Evolutionary conservation across 2,797 vertebrate genomes (phyloP).

Genomic region (Pygocentrus nattereri): DNA sequence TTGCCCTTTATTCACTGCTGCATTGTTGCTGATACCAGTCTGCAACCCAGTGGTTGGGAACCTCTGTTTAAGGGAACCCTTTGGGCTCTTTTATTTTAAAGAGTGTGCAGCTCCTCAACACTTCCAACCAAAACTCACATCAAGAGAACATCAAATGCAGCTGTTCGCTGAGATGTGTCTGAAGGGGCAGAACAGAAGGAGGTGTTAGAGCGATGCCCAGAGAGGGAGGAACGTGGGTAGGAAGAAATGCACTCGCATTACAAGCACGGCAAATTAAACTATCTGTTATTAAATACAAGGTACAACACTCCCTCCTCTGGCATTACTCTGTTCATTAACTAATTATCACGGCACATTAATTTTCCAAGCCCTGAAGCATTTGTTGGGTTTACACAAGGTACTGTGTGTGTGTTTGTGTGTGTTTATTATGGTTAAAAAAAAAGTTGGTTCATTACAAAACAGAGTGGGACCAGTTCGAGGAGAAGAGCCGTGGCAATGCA

Average conservation of each 20-base stretch:
- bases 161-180: constrained; percentile 51
- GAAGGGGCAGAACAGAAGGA: constrained; percentile 56
- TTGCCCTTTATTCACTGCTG: no score
- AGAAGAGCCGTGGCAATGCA: constrained; percentile 54
- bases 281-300: constrained; percentile 77
- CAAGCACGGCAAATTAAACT: constrained; percentile 66
- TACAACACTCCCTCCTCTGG: constrained; percentile 74
- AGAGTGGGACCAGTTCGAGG: constrained; percentile 59
- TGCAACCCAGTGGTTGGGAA: no score
- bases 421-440: constrained; percentile 50
- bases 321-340: constrained; percentile 73
- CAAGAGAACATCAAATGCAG: constrained; percentile 22
- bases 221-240: constrained; percentile 56
- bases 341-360: constrained; percentile 80
- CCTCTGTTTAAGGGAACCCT: no score
- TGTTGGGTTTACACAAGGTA: constrained; percentile 72
- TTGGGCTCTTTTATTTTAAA: no score
- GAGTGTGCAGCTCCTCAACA: neutral
- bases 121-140: constrained; percentile 18
- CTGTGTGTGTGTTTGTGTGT: constrained; percentile 34
- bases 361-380: constrained; percentile 71
- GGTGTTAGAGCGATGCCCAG: constrained; percentile 33
- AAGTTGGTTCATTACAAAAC: constrained; percentile 69
- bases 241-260: constrained; percentile 67
- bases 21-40: no score